Evolutionary conservation across 2,113 vertebrate genomes (phyloP).

Genomic region (Urocolius indicus): DNA sequence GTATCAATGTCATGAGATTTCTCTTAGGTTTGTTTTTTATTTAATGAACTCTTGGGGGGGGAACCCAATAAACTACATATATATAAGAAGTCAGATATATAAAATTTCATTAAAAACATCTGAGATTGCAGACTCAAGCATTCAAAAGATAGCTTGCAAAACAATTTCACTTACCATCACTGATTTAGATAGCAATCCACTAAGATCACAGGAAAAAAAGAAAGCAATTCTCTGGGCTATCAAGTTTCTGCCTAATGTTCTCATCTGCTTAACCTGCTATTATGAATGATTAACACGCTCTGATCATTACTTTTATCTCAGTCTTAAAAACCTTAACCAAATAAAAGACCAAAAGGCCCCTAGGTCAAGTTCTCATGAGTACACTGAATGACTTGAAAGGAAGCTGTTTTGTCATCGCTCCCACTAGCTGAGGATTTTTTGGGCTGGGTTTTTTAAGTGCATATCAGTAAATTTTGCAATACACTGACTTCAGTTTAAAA

Average conservation of each 20-base stretch:
- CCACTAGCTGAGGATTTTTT: background rate
- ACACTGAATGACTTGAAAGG: background rate
- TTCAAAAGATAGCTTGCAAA: background rate
- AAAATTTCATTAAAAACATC: conserved; percentile 19
- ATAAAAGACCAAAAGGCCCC: background rate
- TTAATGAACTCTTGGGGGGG: background rate
- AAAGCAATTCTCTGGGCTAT: background rate
- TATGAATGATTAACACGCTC: conserved; percentile 17
- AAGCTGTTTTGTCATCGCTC: background rate
- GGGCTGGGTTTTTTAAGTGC: background rate
- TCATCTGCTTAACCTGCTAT: conserved; percentile 25
- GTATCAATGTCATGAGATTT: background rate
- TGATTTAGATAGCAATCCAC: background rate
- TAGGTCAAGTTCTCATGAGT: conserved; percentile 13
- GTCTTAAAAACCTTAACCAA: background rate
- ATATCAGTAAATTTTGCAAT: background rate
- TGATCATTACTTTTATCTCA: background rate
- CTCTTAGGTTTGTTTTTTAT: background rate
- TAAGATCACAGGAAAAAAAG: conserved; percentile 18
- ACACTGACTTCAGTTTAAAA: background rate
- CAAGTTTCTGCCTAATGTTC: conserved; percentile 23
- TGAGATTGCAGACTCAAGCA: background rate
- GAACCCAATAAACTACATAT: background rate
- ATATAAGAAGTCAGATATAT: background rate
- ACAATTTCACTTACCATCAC: background rate